Conservation (phyloP, 1,140 invertebrate species). For the Saccostrea cuccullata region DNA sequence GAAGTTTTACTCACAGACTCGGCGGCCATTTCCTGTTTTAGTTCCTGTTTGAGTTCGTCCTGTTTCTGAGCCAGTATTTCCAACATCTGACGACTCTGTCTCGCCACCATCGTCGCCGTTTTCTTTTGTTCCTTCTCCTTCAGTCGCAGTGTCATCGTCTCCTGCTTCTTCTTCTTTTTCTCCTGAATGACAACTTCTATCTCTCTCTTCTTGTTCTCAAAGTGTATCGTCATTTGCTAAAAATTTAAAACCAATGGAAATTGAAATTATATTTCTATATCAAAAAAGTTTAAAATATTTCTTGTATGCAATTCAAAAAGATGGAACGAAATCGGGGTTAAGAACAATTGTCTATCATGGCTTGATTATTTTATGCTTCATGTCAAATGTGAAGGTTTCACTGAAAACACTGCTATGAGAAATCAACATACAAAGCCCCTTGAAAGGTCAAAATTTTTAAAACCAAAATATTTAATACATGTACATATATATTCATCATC, state of each 20-base stretch:
- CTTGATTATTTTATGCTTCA: too few species aligned
- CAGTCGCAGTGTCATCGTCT: slow-evolving; percentile 73
- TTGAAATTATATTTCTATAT: neutral
- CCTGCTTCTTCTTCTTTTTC: slow-evolving; percentile 73
- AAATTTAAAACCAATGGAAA: neutral
- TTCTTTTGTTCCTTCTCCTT: slow-evolving; percentile 74
- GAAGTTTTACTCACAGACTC: neutral
- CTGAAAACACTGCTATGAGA: too few species aligned
- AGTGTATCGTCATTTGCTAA: slow-evolving; percentile 74
- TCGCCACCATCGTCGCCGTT: slow-evolving; percentile 74
- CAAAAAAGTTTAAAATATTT: too few species aligned
- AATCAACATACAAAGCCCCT: too few species aligned
- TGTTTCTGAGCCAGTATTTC: slow-evolving; percentile 74
- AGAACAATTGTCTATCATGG: too few species aligned
- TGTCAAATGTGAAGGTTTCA: too few species aligned
- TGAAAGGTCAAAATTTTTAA: too few species aligned
- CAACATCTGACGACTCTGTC: slow-evolving; percentile 78
- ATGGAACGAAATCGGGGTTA: too few species aligned
- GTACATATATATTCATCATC: too few species aligned
- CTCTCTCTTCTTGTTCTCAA: slow-evolving; percentile 76
- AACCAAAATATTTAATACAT: too few species aligned
- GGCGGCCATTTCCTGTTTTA: slow-evolving; percentile 66
- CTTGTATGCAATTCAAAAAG: too few species aligned
- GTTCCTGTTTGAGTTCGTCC: slow-evolving; percentile 73
- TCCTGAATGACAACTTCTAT: slow-evolving; percentile 74